Evolutionary conservation across 2,113 vertebrate species (phyloP), one percentile per base, ranked within the genome.

Genomic region (Okapia johnstoni): DNA sequence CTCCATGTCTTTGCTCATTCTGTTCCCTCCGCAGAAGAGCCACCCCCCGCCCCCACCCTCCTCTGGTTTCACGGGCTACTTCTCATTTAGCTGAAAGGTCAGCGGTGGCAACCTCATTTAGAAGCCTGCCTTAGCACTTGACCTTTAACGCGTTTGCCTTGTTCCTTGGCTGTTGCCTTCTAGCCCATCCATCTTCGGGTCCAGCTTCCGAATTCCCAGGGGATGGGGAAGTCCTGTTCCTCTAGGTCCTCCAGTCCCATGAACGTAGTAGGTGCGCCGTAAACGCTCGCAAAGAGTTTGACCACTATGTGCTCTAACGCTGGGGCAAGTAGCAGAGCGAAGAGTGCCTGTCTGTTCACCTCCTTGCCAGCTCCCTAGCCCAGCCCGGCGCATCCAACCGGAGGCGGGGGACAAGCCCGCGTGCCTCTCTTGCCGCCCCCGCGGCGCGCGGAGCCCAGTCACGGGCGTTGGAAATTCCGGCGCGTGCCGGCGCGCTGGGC

Each of bases 391-490:
- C 70, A 10, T 26, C 30, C 46, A 6, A 3, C 80, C 13, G 0
- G 30, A 40, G 7, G 17, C 15, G 2, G 19, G 40, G 1, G 36
- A 12, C 2, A 0, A 6, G 21, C 84, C 79, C 79, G 30, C 76
- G 60, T 13, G 55, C 81, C 30, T 52, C 23, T 8, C 70, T 61
- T 0, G 2, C 17, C 88, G 3, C 90, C 90, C 61, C 55, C 40
- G 46, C 26, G 11, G 36, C 58, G n/a, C 60, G 36, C 61, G 0
- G 25, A 16, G 70, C 61, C 46, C 43, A 48, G 93, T 80, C 93
- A 61, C 93, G 4, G 66, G 93, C 89, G 70, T 85, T 97, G 96
- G 93, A 97, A 97, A 97, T 93, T 97, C 96, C 91, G 9, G 85
- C 83, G 94, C 88, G 70, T 92, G 95, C 94, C 0, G 2, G 61